Percentiles rank a stretch among this genome's conserved stretches.
Evolutionary conservation across 2,113 vertebrate species (phyloP).

Genomic region (Callaeas wilsoni): DNA sequence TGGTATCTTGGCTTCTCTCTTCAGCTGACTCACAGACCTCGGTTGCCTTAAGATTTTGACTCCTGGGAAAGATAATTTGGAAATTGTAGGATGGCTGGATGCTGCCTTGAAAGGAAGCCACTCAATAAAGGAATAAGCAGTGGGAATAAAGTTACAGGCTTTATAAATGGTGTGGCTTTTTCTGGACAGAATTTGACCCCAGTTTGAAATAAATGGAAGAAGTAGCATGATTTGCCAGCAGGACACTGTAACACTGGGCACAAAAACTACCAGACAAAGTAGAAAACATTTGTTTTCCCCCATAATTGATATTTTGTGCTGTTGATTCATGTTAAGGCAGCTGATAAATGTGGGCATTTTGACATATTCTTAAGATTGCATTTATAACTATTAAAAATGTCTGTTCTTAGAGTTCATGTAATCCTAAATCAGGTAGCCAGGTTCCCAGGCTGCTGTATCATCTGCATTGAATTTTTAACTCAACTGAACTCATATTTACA

Average conservation of each 20-base stretch:
- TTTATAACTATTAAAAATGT: neutral
- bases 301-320: neutral
- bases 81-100: neutral
- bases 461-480: neutral
- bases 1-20: neutral
- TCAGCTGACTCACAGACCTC: neutral
- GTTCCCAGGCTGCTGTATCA: neutral
- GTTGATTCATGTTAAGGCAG: neutral
- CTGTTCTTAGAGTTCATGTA: neutral
- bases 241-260: neutral
- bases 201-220: neutral
- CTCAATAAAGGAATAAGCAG: neutral
- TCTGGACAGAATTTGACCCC: neutral
- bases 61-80: neutral
- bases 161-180: neutral
- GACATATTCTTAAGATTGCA: neutral
- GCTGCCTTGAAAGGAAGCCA: neutral
- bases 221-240: neutral
- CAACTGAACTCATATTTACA: neutral
- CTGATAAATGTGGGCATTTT: neutral
- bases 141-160: neutral
- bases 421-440: rapidly evolving
- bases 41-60: neutral
- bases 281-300: neutral
- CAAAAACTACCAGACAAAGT: neutral